phyloP scores from a whole-genome alignment of 2,797 vertebrate species.

The Gymnothorax reevesii region DNA sequence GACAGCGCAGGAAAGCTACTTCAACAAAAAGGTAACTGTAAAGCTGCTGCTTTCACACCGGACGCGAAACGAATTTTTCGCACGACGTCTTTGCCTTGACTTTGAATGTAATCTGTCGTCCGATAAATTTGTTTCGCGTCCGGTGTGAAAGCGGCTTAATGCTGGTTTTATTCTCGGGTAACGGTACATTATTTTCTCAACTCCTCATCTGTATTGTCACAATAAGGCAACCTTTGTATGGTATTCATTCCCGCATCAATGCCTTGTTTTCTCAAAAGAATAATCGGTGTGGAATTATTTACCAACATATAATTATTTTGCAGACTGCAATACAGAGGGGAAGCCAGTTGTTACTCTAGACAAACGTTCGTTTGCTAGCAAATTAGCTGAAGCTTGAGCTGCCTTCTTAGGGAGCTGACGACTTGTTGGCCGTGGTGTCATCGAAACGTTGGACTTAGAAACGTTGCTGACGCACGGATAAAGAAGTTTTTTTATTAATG shows the following conservation, averaged over 20 bases:
- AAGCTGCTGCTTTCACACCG: too few relatives aligned
- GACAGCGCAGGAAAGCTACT: constrained; percentile 31
- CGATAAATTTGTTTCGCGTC: too few relatives aligned
- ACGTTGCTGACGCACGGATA: background rate
- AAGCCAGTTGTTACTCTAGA: background rate
- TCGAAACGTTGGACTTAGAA: background rate
- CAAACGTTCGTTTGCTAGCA: background rate
- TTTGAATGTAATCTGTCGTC: too few relatives aligned
- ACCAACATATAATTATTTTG: background rate
- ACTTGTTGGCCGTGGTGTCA: background rate
- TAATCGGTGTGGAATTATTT: background rate
- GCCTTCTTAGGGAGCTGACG: background rate
- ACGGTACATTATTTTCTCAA: background rate
- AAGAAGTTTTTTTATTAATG: background rate
- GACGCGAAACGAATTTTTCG: too few relatives aligned
- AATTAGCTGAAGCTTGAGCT: background rate
- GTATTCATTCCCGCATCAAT: background rate
- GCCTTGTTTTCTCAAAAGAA: background rate
- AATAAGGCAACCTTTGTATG: background rate
- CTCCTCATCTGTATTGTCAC: background rate
- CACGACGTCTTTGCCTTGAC: too few relatives aligned
- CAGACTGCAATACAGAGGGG: background rate
- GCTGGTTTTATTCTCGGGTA: background rate
- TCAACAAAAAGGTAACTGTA: constrained; percentile 12
- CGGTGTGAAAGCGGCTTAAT: background rate